phyloP scores from a whole-genome alignment of 2,797 vertebrate genomes.

The Galago senegalensis region DNA sequence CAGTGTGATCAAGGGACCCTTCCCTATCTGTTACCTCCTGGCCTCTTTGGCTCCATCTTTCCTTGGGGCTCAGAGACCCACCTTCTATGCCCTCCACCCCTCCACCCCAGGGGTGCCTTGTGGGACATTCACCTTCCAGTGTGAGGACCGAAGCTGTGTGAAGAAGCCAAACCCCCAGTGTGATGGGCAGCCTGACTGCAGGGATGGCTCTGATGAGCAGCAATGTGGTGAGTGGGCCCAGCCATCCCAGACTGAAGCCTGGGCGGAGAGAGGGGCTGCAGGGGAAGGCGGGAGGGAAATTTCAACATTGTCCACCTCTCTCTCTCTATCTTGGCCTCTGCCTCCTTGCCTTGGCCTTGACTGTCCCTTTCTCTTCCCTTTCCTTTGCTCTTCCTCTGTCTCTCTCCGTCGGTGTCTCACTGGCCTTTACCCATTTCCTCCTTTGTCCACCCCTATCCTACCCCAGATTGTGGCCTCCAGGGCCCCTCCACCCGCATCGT shows the following conservation, averaged over 20 bases:
- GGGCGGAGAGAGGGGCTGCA: neutral
- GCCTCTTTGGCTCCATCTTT: neutral
- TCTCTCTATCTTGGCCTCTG: neutral
- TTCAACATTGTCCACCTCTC: neutral
- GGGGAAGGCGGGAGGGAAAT: neutral
- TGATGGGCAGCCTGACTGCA: constrained; percentile 93
- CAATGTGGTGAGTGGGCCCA: constrained; percentile 93
- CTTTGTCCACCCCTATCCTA: neutral
- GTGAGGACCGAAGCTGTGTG: constrained; percentile 94
- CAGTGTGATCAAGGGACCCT: neutral
- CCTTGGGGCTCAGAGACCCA: neutral
- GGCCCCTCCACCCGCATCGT: constrained; percentile 93
- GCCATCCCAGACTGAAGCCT: fast-evolving
- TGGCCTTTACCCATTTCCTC: neutral
- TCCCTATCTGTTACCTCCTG: neutral
- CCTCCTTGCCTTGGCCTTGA: neutral
- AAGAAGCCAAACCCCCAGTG: constrained; percentile 96
- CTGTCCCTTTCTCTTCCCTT: neutral
- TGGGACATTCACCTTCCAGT: constrained; percentile 94
- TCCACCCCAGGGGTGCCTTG: constrained; percentile 92
- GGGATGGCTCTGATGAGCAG: constrained; percentile 94
- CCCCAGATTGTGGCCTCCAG: constrained; percentile 94
- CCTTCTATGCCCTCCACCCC: neutral
- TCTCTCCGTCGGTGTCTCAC: too few relatives aligned
- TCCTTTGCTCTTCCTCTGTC: neutral